A percentile compares a stretch with the other conserved stretches of the same genome.
Conservation (phyloP, 2,113 vertebrate species). For the Sciurus niger region DNA sequence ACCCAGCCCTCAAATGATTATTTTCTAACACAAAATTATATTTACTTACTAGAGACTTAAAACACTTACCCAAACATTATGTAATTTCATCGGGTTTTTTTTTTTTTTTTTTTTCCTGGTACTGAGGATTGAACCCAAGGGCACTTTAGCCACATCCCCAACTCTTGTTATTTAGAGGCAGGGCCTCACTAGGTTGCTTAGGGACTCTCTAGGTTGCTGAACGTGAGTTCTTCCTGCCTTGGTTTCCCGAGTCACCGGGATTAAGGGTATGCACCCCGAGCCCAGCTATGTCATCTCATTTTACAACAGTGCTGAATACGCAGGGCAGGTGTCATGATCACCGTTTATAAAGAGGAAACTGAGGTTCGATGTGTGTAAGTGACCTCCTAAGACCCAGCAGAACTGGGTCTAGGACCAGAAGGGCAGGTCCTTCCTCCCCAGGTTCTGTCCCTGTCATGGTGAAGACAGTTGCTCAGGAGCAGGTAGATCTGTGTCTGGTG, state of each 20-base stretch:
- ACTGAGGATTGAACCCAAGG: too few species aligned
- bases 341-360: not conserved
- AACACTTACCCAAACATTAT: too few species aligned
- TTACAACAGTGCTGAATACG: not conserved
- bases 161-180: too few species aligned
- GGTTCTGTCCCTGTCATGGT: not conserved
- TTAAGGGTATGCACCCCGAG: too few species aligned
- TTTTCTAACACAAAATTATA: slow-evolving; percentile 31
- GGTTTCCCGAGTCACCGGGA: too few species aligned
- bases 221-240: too few species aligned
- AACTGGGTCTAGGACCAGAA: not conserved
- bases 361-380: not conserved
- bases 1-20: not conserved
- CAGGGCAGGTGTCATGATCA: not conserved
- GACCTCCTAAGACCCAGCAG: accelerated
- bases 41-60: not conserved
- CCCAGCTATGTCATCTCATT: not conserved
- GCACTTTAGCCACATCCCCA: too few species aligned
- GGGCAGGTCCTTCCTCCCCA: not conserved
- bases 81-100: too few species aligned
- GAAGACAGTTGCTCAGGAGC: not conserved
- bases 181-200: too few species aligned
- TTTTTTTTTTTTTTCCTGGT: too few species aligned
- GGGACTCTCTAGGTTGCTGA: too few species aligned
- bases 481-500: not conserved